Base-by-base conservation (phyloP, 1,140 invertebrate species). In the Sesamia nonagrioides region DNA sequence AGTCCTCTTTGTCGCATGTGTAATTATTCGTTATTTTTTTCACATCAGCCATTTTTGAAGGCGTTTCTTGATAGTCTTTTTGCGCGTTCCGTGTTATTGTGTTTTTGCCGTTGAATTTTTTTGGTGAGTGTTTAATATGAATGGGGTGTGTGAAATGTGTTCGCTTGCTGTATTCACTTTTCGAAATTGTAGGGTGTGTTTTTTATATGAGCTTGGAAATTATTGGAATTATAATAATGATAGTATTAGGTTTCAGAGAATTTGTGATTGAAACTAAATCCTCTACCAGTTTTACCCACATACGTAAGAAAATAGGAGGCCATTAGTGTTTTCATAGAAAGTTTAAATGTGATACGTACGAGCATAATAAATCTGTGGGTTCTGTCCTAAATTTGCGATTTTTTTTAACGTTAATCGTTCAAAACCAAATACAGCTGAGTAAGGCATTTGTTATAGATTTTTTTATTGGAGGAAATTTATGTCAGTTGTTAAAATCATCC, bases 1-100 rank as follows among this genome's bases (percentile, higher is more conserved):
- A n/a, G 35, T 85, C 76, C 80, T 60, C 72, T 79, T 76, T 75
- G 52, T 58, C 71, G 84, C 82, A 84, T 88, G 90, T 89, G 89
- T 91, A 92, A 92, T 91, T 92, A 92, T 88, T 90, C 86, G 87
- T 84, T 86, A 89, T 84, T 92, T 90, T 83, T 81, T 75, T 75
- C 72, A 21, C 56, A 18, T 33, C 40, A 40, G 72, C 72, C 58
- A 75, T 75, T 75, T 73, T 75, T 50, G 72, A 48, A 58, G 72
- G 72, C 72, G 58, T 68, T 48, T 18, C 40, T 18, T 75, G 13
- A 61, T 48, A 75, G 72, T 61, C 72, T 61, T 75, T 74, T 74
- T 75, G 11, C 21, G 56, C 37, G 50, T 37, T 54, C 1, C 35
- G 42, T 42, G 58, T 73, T 58, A 73, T 58, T 56, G 33, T 58